phyloP scores from a whole-genome alignment of 2,888 invertebrate genomes.

The Hyppa rectilinea region DNA sequence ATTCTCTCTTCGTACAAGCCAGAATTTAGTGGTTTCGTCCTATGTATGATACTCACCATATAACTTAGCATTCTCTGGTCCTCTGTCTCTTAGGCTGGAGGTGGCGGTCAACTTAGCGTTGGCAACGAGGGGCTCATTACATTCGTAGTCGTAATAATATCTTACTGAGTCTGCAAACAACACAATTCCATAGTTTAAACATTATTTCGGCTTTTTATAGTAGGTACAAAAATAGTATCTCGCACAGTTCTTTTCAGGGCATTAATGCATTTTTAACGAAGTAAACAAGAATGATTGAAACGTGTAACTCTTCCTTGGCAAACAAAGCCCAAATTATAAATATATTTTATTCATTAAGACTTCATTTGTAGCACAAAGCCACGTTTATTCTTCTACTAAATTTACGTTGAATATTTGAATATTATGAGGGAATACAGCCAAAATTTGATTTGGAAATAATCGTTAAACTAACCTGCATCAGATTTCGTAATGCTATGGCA shows the following conservation, averaged over 20 bases:
- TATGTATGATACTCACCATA: conserved; percentile 92
- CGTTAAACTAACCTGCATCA: conserved; percentile 82
- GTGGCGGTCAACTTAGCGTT: conserved; percentile 94
- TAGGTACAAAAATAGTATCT: conserved; percentile 39
- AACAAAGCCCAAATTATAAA: neutral
- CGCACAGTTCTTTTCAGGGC: conserved; percentile 37
- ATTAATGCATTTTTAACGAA: conserved; percentile 36
- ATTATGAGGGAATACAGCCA: conserved; percentile 9
- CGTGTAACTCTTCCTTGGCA: conserved; percentile 16
- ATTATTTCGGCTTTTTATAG: neutral
- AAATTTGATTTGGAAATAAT: conserved; percentile 47
- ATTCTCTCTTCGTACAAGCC: conserved; percentile 15
- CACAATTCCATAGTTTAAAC: neutral
- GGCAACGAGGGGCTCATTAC: conserved; percentile 94
- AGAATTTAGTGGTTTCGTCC: conserved; percentile 17
- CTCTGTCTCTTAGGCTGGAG: conserved; percentile 94
- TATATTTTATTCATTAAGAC: neutral
- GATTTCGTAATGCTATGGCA: conserved; percentile 81
- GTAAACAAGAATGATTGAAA: conserved; percentile 54
- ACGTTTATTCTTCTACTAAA: neutral
- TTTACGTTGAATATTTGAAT: conserved; percentile 34
- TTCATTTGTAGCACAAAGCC: neutral
- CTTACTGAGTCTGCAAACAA: conserved; percentile 81
- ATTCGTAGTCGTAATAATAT: conserved; percentile 92
- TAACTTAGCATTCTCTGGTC: conserved; percentile 95